A percentile compares a stretch with the other conserved stretches of the same genome.
These are phyloP conservation scores for Psittacara wagleri DNA, from an alignment of 2,113 vertebrate species.

Conservation along the genomic window DNA sequence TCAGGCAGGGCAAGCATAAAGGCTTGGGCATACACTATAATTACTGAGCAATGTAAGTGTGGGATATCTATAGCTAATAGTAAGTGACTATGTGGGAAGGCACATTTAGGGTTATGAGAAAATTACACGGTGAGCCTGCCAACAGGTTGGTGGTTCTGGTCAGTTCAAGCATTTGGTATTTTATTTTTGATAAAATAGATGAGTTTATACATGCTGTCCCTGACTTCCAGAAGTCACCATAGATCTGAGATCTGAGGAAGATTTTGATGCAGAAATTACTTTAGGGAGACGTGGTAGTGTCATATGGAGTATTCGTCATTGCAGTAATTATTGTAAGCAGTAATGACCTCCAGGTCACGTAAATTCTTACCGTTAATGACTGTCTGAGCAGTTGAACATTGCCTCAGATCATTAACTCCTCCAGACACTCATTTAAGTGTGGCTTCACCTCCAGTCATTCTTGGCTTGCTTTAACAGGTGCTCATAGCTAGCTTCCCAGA, in stretches of 20 bases:
- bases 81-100: not conserved
- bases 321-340: conserved; percentile 7
- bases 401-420: conserved; percentile 10
- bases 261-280: not conserved
- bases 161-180: not conserved
- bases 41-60: not conserved
- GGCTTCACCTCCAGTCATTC: not conserved
- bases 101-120: not conserved
- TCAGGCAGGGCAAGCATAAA: not conserved
- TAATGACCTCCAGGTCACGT: conserved; percentile 28
- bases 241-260: not conserved
- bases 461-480: not conserved
- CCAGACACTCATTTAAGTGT: not conserved
- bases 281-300: not conserved
- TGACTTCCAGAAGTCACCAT: not conserved
- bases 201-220: not conserved
- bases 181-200: not conserved
- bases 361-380: conserved; percentile 18
- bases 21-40: not conserved
- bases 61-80: not conserved
- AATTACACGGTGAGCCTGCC: not conserved
- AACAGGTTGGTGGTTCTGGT: not conserved
- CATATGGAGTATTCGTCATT: not conserved
- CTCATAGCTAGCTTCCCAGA: not conserved
- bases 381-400: not conserved